phyloP scores from a whole-genome alignment of 2,888 invertebrate species.

The Erebia aethiops region DNA sequence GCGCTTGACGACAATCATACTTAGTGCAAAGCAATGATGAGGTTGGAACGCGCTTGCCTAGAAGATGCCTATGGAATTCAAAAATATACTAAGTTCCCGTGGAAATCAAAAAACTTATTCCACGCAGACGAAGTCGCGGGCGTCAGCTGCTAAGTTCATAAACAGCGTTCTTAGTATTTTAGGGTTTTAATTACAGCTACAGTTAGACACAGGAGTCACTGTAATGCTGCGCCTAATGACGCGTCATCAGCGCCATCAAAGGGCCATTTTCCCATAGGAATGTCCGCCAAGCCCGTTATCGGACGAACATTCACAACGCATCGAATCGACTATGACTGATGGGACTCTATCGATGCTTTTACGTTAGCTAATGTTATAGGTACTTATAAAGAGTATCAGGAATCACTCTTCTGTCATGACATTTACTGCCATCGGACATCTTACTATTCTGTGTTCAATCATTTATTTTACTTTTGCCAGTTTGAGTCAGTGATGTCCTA shows the following conservation, averaged over 20 bases:
- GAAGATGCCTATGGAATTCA: too few species aligned
- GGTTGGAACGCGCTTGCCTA: too few species aligned
- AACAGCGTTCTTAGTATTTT: neutral
- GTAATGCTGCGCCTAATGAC: constrained; percentile 33
- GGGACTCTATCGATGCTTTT: constrained; percentile 18
- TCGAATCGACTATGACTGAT: constrained; percentile 29
- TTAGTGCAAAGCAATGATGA: too few species aligned
- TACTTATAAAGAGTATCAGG: neutral
- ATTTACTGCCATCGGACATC: too few species aligned
- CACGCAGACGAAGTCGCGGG: too few species aligned
- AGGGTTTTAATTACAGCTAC: constrained; percentile 22
- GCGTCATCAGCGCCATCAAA: constrained; percentile 35
- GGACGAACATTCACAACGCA: constrained; percentile 26
- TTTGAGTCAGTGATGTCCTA: too few species aligned
- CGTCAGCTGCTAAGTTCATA: neutral
- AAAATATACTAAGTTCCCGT: too few species aligned
- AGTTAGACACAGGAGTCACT: constrained; percentile 27
- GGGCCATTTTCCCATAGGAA: constrained; percentile 39
- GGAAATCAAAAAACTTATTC: too few species aligned
- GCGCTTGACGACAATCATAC: too few species aligned
- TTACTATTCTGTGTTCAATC: too few species aligned
- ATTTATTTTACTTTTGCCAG: too few species aligned
- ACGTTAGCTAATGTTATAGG: neutral
- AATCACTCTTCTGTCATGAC: too few species aligned
- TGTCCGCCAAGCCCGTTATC: constrained; percentile 32